Percentiles rank a stretch among this genome's conserved stretches.
Conservation (phyloP, 35 echinoderm and acorn worm species). For the Anneissia japonica region DNA sequence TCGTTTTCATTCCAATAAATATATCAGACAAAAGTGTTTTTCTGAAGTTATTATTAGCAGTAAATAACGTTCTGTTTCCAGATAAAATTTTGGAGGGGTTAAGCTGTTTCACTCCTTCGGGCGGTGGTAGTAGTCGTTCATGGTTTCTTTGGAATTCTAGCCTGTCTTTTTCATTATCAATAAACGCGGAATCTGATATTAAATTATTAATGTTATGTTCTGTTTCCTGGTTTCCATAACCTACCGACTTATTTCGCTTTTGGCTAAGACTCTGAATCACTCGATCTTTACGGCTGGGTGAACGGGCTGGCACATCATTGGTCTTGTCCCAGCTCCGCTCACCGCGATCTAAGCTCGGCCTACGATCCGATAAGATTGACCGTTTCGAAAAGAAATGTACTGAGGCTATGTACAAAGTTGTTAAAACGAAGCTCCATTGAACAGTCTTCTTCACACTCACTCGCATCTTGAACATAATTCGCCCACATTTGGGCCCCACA, state of each 20-base stretch:
- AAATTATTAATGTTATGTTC: not conserved
- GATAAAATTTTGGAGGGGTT: not conserved
- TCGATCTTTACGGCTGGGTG: not conserved
- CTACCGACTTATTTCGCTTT: not conserved
- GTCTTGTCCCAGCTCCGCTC: not conserved
- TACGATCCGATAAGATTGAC: not conserved
- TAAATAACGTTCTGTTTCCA: not conserved
- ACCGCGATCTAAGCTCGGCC: not conserved
- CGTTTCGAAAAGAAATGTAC: not conserved
- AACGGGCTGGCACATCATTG: not conserved
- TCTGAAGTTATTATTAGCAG: not conserved
- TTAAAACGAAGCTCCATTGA: not conserved
- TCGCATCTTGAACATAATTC: not conserved
- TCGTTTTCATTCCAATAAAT: constrained; percentile 96
- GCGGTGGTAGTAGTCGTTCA: not conserved
- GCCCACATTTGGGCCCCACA: not conserved
- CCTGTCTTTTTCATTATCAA: not conserved
- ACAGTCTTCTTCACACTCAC: not conserved
- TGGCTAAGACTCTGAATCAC: not conserved
- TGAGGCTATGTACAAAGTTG: not conserved
- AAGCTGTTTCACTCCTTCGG: not conserved
- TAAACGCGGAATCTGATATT: not conserved
- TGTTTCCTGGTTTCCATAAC: not conserved
- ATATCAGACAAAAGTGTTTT: constrained; percentile 57
- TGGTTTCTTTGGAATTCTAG: not conserved